Evolutionary conservation across 2,113 vertebrate species (phyloP).

Genomic region (Corydoras maculifer): DNA sequence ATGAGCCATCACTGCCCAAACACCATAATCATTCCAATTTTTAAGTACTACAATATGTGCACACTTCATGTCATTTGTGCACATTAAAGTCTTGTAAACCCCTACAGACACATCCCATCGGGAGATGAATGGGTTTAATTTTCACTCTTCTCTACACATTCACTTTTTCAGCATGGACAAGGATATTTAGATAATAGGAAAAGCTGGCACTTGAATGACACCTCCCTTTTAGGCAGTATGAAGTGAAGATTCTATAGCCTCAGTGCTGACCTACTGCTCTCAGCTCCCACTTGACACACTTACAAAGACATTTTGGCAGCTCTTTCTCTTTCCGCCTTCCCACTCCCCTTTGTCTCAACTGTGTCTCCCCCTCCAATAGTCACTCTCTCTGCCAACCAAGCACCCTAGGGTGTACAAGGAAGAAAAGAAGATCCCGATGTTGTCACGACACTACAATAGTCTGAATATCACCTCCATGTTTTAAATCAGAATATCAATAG

Average conservation of each 20-base stretch:
- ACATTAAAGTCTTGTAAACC: not conserved
- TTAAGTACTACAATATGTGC: not conserved
- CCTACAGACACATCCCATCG: conserved; percentile 20
- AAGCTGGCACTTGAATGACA: conserved; percentile 55
- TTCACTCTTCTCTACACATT: not conserved
- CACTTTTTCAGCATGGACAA: not conserved
- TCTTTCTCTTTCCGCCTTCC: conserved; percentile 47
- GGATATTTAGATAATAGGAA: conserved; percentile 54
- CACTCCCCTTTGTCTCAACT: conserved; percentile 57
- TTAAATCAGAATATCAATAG: conserved; percentile 44
- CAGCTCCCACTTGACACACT: conserved; percentile 57
- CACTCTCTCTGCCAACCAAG: conserved; percentile 43
- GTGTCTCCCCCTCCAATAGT: conserved; percentile 48
- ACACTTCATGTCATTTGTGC: conserved; percentile 4
- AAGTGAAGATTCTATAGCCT: conserved; percentile 49
- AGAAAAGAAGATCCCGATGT: conserved; percentile 60
- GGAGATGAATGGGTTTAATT: conserved; percentile 9
- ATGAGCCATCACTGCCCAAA: not conserved
- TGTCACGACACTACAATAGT: conserved; percentile 29
- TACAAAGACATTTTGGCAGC: conserved; percentile 55
- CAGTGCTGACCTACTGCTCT: conserved; percentile 54
- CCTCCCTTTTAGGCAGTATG: conserved; percentile 50
- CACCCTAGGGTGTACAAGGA: conserved; percentile 50
- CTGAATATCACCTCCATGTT: not conserved
- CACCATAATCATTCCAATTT: not conserved